Percentiles rank a stretch among this genome's conserved stretches.
These are phyloP conservation scores for Brachionus koreanus DNA, from an alignment of 1,140 invertebrate genomes.

Conservation along the genomic window DNA sequence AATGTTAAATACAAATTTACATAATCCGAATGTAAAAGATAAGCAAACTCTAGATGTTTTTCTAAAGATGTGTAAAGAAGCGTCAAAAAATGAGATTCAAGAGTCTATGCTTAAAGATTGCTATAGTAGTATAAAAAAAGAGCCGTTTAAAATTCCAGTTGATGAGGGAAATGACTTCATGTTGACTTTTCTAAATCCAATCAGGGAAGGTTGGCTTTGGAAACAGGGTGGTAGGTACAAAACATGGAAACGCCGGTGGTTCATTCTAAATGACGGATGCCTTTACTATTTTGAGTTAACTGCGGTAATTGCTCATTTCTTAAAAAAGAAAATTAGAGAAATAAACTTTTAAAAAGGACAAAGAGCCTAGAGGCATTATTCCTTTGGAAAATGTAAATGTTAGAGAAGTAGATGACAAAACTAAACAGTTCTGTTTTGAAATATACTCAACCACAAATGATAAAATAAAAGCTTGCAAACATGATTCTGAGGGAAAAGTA, in stretches of 20 bases:
- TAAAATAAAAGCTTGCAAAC: slow-evolving; percentile 91
- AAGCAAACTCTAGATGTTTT: slow-evolving; percentile 94
- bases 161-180: slow-evolving; percentile 98
- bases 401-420: slow-evolving; percentile 78
- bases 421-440: slow-evolving; percentile 92
- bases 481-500: slow-evolving; percentile 94
- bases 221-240: slow-evolving; percentile 94
- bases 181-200: slow-evolving; percentile 99
- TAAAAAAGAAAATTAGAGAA: background rate
- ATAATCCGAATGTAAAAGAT: slow-evolving; percentile 97
- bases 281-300: slow-evolving; percentile 99
- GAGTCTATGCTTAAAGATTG: slow-evolving; percentile 79
- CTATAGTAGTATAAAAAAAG: slow-evolving; percentile 96
- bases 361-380: slow-evolving; percentile 95
- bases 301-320: slow-evolving; percentile 62
- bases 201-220: slow-evolving; percentile 98
- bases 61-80: slow-evolving; percentile 93
- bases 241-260: slow-evolving; percentile 97
- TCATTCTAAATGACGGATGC: slow-evolving; percentile 97
- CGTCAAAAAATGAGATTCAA: slow-evolving; percentile 94
- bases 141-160: slow-evolving; percentile 98
- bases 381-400: slow-evolving; percentile 70
- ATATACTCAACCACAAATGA: slow-evolving; percentile 80
- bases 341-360: slow-evolving; percentile 65
- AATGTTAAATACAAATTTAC: slow-evolving; percentile 97